phyloP scores from a whole-genome alignment of 2,797 vertebrate genomes.

The Lagothrix lagotricha region DNA sequence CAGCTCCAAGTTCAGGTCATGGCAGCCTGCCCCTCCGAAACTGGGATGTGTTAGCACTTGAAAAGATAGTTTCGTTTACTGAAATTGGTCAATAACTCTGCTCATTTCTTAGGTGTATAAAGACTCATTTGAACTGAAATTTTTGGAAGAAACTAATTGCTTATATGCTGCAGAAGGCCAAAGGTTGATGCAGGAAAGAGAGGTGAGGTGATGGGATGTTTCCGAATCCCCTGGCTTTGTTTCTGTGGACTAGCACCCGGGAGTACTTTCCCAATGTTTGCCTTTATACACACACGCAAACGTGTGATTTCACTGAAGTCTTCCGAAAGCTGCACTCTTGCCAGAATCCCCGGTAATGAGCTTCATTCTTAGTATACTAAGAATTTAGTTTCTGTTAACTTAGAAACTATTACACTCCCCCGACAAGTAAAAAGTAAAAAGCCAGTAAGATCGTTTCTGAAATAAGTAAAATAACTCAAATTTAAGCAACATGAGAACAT shows the following conservation, averaged over 20 bases:
- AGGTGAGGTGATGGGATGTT: conserved; percentile 79
- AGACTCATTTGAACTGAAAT: conserved; percentile 88
- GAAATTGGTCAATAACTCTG: background rate
- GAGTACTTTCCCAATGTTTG: background rate
- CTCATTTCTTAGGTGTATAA: conserved; percentile 86
- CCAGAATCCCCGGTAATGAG: background rate
- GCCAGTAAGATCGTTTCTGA: background rate
- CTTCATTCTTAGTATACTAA: background rate
- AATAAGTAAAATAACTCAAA: background rate
- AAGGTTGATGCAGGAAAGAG: conserved; percentile 89
- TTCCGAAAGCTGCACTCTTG: background rate
- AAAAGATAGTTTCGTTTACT: background rate
- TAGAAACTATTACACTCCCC: background rate
- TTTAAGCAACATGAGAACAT: background rate
- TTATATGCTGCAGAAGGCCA: conserved; percentile 90
- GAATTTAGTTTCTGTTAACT: background rate
- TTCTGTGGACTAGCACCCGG: background rate
- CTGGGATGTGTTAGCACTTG: background rate
- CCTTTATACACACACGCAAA: background rate
- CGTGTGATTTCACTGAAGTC: background rate
- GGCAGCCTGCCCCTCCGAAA: background rate
- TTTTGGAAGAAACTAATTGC: conserved; percentile 90
- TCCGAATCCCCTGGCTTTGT: background rate
- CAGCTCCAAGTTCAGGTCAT: too few relatives aligned
- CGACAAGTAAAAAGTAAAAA: background rate